Evolutionary conservation across 2,888 invertebrate genomes (phyloP), one percentile per base, ranked within the genome.

Genomic region (Rhagophthalmus giganteus): DNA sequence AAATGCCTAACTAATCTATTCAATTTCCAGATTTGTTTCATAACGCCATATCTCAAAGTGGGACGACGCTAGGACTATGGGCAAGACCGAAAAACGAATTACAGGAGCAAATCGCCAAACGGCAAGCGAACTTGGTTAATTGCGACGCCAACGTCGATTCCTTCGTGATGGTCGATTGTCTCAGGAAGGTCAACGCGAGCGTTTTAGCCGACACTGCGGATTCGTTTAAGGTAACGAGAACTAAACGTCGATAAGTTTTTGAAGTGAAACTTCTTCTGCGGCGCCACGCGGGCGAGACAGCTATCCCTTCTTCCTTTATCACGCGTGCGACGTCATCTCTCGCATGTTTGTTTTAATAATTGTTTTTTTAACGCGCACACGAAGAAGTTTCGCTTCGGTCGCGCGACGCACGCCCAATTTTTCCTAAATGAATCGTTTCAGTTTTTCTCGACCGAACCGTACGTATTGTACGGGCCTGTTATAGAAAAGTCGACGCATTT

Each of bases 361-460:
- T n/a, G n/a, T n/a, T n/a, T n/a, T n/a, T n/a, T n/a, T n/a, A n/a
- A n/a, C n/a, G n/a, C n/a, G n/a, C n/a, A n/a, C n/a, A n/a, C n/a
- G n/a, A n/a, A n/a, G n/a, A n/a, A n/a, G n/a, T n/a, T n/a, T n/a
- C n/a, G n/a, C n/a, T n/a, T n/a, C n/a, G n/a, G n/a, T n/a, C n/a
- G n/a, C n/a, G 5, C 32, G 34, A 16, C 9, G 2, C 16, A 15
- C 5, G 2, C 10, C 11, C 10, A 33, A 24, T 27, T 30, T 34
- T 9, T 33, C 1, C 10, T 1, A 12, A 20, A 11, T 11, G 13
- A 28, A 9, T 31, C n/a, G 46, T 63, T 68, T 20, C 53, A 78
- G 73, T 63, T 67, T 55, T 80, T 80, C 75, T 68, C 74, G 31
- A 69, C 76, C 1, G 79, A 81, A 63, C 80, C 80, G 2, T 54